These are phyloP conservation scores for Catharus minimus DNA, from an alignment of 2,113 vertebrate species.

Conservation along the genomic window DNA sequence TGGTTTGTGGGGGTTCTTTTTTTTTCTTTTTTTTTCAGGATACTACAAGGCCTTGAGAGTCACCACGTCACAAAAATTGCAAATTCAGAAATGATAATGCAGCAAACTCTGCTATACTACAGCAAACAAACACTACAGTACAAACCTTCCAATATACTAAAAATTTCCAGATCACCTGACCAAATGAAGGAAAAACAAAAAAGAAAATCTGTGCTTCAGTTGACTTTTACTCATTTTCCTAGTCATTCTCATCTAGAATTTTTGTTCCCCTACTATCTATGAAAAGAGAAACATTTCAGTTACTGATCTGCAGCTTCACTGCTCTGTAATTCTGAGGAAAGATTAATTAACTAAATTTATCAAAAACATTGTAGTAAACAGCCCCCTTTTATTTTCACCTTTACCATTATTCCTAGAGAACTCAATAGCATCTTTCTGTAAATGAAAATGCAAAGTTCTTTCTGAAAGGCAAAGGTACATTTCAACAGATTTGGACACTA, in stretches of 20 bases:
- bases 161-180: fast-evolving
- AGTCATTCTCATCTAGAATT: not conserved
- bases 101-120: not conserved
- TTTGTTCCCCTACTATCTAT: not conserved
- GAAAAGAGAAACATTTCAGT: not conserved
- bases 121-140: too few relatives aligned
- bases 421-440: not conserved
- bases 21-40: not conserved
- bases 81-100: not conserved
- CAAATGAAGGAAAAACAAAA: not conserved
- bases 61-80: not conserved
- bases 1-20: too few relatives aligned
- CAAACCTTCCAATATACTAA: not conserved
- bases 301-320: fast-evolving
- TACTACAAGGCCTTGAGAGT: not conserved
- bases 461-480: not conserved
- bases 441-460: not conserved
- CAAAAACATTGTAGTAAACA: not conserved
- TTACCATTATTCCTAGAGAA: not conserved
- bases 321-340: not conserved
- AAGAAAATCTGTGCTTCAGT: not conserved
- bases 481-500: not conserved
- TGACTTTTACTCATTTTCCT: not conserved
- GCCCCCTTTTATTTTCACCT: not conserved
- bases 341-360: not conserved